phyloP scores from a whole-genome alignment of 1,140 invertebrate species.

The Zophobas atratus region DNA sequence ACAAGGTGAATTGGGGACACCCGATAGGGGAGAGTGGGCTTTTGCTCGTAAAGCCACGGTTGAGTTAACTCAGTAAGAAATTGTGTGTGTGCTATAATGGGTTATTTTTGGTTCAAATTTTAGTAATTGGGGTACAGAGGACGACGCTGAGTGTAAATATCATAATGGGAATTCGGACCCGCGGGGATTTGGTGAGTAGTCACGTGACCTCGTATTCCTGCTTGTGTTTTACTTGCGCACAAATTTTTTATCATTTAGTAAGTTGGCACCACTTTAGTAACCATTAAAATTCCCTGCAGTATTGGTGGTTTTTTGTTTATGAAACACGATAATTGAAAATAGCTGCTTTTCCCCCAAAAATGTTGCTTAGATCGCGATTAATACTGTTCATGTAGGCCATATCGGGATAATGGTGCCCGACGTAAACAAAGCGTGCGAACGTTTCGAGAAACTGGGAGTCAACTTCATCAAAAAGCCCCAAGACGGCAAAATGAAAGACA shows the following conservation, averaged over 20 bases:
- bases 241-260: too few relatives aligned
- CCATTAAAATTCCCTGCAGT: too few relatives aligned
- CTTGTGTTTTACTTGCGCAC: too few relatives aligned
- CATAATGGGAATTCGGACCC: slow-evolving; percentile 95
- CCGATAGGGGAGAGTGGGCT: slow-evolving; percentile 82
- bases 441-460: slow-evolving; percentile 88
- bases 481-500: slow-evolving; percentile 93
- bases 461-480: slow-evolving; percentile 92
- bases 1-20: slow-evolving; percentile 75
- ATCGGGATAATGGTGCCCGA: slow-evolving; percentile 93
- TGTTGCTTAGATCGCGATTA: neutral
- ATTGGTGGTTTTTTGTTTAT: too few relatives aligned
- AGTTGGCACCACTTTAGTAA: too few relatives aligned
- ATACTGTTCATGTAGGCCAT: slow-evolving; percentile 75
- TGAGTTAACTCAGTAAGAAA: slow-evolving; percentile 91
- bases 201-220: slow-evolving; percentile 8
- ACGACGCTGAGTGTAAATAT: slow-evolving; percentile 83
- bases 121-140: slow-evolving; percentile 96
- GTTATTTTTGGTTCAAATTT: slow-evolving; percentile 59
- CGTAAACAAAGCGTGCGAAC: slow-evolving; percentile 87
- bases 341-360: too few relatives aligned
- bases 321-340: too few relatives aligned
- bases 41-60: slow-evolving; percentile 89
- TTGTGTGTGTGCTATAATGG: too few relatives aligned
- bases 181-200: slow-evolving; percentile 81